phyloP scores from a whole-genome alignment of 2,113 vertebrate species.

The Aegotheles bennettii region DNA sequence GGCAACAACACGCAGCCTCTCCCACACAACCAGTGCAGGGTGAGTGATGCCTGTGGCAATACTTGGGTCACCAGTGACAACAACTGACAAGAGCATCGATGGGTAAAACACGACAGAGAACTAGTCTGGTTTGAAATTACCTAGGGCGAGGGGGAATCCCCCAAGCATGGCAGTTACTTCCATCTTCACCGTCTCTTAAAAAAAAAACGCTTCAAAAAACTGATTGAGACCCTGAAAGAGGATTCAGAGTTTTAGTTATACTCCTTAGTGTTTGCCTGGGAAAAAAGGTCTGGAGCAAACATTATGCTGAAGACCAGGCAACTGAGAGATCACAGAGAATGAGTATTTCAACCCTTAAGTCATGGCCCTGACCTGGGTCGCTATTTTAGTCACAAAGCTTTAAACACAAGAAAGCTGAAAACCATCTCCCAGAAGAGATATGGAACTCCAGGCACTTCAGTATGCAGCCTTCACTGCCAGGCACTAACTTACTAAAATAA shows the following conservation, averaged over 20 bases:
- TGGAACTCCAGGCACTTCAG: neutral
- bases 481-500: neutral
- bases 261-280: neutral
- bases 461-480: neutral
- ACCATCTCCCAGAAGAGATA: neutral
- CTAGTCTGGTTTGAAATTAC: neutral
- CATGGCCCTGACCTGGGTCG: neutral
- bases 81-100: neutral
- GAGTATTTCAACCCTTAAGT: neutral
- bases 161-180: neutral
- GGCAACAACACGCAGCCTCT: neutral
- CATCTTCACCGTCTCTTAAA: neutral
- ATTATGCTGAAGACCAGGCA: neutral
- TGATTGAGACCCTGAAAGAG: neutral
- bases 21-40: neutral
- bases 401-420: neutral
- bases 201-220: neutral
- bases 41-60: neutral
- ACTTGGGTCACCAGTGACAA: neutral
- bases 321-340: neutral
- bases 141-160: neutral
- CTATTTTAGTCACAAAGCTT: neutral
- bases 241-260: neutral
- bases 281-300: neutral
- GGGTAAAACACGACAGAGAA: neutral